phyloP scores from a whole-genome alignment of 2,797 vertebrate species.

The Ctenopoma multispine region DNA sequence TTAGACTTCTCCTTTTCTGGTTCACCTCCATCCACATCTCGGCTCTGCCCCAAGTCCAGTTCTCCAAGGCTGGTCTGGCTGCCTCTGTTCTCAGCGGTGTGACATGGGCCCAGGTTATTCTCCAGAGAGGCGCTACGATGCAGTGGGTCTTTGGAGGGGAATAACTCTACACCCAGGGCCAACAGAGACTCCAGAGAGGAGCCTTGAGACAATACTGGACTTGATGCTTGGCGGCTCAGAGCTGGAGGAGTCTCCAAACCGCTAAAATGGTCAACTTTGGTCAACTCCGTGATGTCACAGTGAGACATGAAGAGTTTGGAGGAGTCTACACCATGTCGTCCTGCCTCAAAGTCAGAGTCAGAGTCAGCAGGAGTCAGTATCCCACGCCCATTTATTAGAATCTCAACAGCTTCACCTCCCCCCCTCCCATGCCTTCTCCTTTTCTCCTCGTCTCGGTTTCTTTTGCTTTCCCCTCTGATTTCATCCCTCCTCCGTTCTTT shows the following conservation, averaged over 20 bases:
- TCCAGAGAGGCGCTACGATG: conserved; percentile 92
- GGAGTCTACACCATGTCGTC: background rate
- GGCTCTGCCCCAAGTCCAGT: conserved; percentile 80
- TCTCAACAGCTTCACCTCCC: conserved; percentile 71
- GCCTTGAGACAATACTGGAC: conserved; percentile 83
- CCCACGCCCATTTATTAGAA: conserved; percentile 67
- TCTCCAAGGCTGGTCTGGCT: conserved; percentile 87
- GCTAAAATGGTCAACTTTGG: background rate
- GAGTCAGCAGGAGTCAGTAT: conserved; percentile 71
- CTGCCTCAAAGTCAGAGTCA: conserved; percentile 63
- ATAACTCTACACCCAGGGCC: conserved; percentile 87
- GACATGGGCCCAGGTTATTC: conserved; percentile 89
- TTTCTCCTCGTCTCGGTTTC: conserved; percentile 66
- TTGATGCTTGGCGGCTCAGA: conserved; percentile 51
- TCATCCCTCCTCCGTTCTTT: conserved; percentile 53
- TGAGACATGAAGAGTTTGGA: conserved; percentile 8
- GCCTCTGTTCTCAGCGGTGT: conserved; percentile 80
- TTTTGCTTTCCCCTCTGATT: conserved; percentile 23
- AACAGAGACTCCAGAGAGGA: conserved; percentile 95
- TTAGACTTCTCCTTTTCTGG: conserved; percentile 65
- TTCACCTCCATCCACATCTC: conserved; percentile 79
- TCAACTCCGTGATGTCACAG: conserved; percentile 49
- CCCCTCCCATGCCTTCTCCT: conserved; percentile 51
- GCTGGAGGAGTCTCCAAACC: conserved; percentile 38
- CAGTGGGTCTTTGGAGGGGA: conserved; percentile 86